Evolutionary conservation across 2,797 vertebrate genomes (phyloP), one percentile per base, ranked within the genome.

Genomic region (Phataginus tetradactyla): DNA sequence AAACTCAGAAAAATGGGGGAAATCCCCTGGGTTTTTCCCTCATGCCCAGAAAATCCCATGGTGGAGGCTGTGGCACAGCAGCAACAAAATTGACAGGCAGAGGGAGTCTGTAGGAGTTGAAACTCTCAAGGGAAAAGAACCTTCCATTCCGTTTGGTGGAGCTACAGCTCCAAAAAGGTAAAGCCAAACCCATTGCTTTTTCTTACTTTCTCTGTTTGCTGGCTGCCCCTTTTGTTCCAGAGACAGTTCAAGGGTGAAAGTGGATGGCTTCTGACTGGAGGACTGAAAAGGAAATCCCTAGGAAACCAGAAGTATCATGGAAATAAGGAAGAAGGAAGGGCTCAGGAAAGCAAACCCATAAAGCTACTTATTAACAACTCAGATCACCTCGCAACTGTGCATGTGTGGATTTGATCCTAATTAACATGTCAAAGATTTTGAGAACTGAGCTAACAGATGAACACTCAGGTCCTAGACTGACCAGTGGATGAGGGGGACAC

Each of bases 1-100:
- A 85, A 89, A 88, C 61, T 90, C 80, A 88, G 34, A 94, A 17
- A 95, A 74, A 89, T 25, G 92, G 17, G n/a, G 57, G 85, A 64
- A 96, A 96, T 78, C 27, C 95, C 93, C 90, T 79, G 84, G 90
- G 86, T 59, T 94, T 96, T 95, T 88, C 87, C 95, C 80, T 86
- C 14, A 21, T 71, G 75, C n/a, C 79, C 90, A 77, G 84, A 96
- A 97, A 93, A 96, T 96, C 69, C 57, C 84, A 94, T 80, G 29
- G 80, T 95, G 51, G 37, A 92, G 45, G 37, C 15, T 93, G 37
- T 86, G 57, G 4, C 63, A 78, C 63, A 78, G 63, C 11, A 95
- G 45, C 63, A 91, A 86, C 37, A 17, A 94, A 63, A 90, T 0
- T 89, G 61, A 91, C 10, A 87, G 45, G 64, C 39, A 85, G 17